Evolutionary conservation across 1,140 invertebrate species (phyloP).

Genomic region (Drosophila pseudoobscura): DNA sequence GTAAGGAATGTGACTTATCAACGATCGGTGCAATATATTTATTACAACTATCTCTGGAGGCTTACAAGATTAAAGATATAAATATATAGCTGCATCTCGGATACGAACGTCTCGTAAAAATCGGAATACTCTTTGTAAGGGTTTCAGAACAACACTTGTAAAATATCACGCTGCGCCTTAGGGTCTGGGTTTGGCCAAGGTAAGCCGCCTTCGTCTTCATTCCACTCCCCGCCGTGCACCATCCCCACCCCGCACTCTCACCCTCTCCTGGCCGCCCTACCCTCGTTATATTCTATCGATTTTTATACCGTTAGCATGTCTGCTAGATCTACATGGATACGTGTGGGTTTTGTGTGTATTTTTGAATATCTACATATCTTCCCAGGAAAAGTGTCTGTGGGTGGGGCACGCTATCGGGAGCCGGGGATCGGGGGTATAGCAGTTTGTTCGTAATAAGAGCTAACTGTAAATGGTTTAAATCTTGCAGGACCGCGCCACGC

Average conservation of each 20-base stretch:
- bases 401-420: neutral
- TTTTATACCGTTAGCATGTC: conserved; percentile 49
- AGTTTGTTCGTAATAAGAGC: conserved; percentile 43
- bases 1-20: too few species aligned
- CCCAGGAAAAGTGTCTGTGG: neutral
- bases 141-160: conserved; percentile 66
- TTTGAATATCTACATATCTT: conserved; percentile 34
- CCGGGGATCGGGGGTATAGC: neutral
- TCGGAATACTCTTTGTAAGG: too few species aligned
- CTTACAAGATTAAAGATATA: too few species aligned
- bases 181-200: conserved; percentile 64
- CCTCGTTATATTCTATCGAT: conserved; percentile 71
- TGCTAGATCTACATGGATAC: conserved; percentile 11
- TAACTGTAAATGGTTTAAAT: conserved; percentile 45
- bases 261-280: neutral
- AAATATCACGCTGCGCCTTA: conserved; percentile 71
- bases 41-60: too few species aligned
- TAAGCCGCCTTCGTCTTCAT: conserved; percentile 44
- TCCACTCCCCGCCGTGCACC: too few species aligned
- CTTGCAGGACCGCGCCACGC: conserved; percentile 5
- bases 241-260: conserved; percentile 1
- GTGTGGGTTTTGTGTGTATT: conserved; percentile 22
- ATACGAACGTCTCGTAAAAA: too few species aligned
- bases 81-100: too few species aligned
- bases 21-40: too few species aligned